Evolutionary conservation across 2,888 invertebrate genomes (phyloP), one percentile per base, ranked within the genome.

Genomic region (Epirrhoe alternata): DNA sequence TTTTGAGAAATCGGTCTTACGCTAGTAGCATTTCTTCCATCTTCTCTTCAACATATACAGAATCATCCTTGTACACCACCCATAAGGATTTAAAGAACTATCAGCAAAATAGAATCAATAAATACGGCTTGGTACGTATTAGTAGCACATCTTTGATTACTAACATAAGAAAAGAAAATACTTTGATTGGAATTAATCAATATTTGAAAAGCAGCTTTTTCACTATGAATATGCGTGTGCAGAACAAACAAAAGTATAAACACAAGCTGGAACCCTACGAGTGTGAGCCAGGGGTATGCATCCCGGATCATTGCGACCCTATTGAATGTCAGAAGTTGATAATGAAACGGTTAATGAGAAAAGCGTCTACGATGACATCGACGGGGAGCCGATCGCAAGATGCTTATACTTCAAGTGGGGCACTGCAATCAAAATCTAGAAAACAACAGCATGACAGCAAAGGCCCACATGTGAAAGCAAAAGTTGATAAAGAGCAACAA

Each of bases 231-330:
- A 53, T 69, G 17, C 65, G 73, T 67, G 54, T 71, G 33, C 42
- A 64, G 33, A 52, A 64, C 33, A 53, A 24, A 50, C 45, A 61
- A 12, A 68, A 47, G 64, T 59, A 45, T 17, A 14, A 31, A 52
- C 38, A 70, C 24, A 64, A 61, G 49, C 55, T 82, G 14, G 67
- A 78, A 58, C 77, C 78, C 1, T 80, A 81, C 64, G 82, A 83
- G 74, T 80, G 82, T 70, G 79, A 79, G 67, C 81, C 81, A 35
- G 77, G 75, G 49, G 63, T 78, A 16, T 83, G 82, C 63, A 50
- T 78, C n/a, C 81, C 84, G 16, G 82, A 78, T 6, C 61, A 80
- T 64, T 82, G 83, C 63, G 69, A 84, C 68, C 81, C 82, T 33
- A 70, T 77, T 59, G 71, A 77, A 45, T 72, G 71, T 61, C 66